Evolutionary conservation across 64 coral and sea anemone genomes (phyloP), one percentile per base, ranked within the genome.

Genomic region (Porites lutea): DNA sequence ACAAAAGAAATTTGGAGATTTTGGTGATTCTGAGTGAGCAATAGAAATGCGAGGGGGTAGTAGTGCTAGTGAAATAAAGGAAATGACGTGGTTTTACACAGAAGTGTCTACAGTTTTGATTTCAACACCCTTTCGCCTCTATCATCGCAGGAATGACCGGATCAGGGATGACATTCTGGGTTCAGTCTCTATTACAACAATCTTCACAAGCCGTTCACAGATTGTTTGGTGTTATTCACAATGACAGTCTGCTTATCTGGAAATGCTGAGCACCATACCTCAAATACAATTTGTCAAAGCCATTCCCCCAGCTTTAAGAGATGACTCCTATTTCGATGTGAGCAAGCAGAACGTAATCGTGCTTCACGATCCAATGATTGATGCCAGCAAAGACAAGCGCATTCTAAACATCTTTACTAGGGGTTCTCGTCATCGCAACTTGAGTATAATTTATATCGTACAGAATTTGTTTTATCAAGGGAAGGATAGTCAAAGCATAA

Each of bases 361-460:
- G 0, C 70, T 93, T 49, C 84, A 93, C 52, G 84, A 93, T 81
- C 21, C 58, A 10, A 87, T 88, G 92, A 47, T 58, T 22, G 72
- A 93, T 16, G 11, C 52, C 6, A 52, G 78, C 5, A 88, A 59
- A 16, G 63, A 80, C 23, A 88, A 48, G 50, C 60, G 74, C 73
- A 70, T 93, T 12, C 13, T 67, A 1, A 93, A 92, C 59, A 22
- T 92, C n/a, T 78, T 93, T n/a, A 93, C 92, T 48, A 78, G 67
- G 8, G 92, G 92, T 0, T 88, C 49, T 8, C 92, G 88, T 72
- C 92, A 93, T 59, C 51, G 65, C 20, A 88, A 88, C 72, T 8
- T 61, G 6, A 72, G 48, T 76, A 19, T 81, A 0, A 88, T 93
- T 48, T 67, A 53, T 23, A 69, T 93, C 47, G 13, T 16, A 21